phyloP scores from a whole-genome alignment of 1,140 invertebrate species.

The Zaprionus davidi region DNA sequence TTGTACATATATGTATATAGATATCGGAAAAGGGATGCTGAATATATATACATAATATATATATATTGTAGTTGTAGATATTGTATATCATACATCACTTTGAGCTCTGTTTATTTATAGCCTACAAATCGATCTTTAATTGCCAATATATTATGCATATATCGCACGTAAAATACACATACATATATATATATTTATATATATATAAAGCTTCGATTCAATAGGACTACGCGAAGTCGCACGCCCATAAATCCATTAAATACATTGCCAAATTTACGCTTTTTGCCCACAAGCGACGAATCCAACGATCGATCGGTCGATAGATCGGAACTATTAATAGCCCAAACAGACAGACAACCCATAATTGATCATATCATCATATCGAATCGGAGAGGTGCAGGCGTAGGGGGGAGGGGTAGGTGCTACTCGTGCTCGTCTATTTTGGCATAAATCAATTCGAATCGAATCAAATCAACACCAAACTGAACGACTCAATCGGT shows the following conservation, averaged over 20 bases:
- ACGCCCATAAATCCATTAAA: conserved; percentile 43
- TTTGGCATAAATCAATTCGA: conserved; percentile 43
- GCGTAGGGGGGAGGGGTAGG: not conserved
- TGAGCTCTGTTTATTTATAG: not conserved
- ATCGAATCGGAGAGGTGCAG: not conserved
- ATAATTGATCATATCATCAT: conserved; percentile 36
- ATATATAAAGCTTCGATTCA: conserved; percentile 8
- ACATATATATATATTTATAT: not conserved
- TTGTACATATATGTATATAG: not conserved
- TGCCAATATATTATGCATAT: not conserved
- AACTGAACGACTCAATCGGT: conserved; percentile 42
- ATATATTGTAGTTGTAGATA: not conserved
- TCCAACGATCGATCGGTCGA: conserved; percentile 19
- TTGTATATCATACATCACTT: not conserved
- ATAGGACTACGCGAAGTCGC: conserved; percentile 26
- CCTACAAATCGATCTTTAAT: conserved; percentile 3
- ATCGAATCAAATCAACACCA: conserved; percentile 53
- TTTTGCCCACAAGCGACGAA: not conserved
- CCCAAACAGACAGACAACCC: not conserved
- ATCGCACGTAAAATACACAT: not conserved
- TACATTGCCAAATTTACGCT: conserved; percentile 23
- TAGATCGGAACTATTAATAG: not conserved
- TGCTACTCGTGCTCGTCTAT: conserved; percentile 12
- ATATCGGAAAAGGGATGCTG: not conserved
- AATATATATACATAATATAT: not conserved